phyloP scores from a whole-genome alignment of 2,888 invertebrate species.

The Epiblema foenella region DNA sequence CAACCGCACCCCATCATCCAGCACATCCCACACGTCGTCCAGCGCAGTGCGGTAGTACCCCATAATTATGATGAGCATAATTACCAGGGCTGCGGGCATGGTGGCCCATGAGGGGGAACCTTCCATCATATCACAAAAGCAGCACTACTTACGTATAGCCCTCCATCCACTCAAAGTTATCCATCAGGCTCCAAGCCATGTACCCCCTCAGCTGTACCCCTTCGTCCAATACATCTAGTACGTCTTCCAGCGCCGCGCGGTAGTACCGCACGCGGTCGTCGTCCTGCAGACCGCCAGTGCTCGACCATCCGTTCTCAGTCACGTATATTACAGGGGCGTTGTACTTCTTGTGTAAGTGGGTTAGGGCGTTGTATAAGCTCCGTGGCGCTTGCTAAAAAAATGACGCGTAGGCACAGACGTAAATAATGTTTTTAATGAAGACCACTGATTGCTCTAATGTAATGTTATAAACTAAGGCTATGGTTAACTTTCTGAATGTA shows the following conservation, averaged over 20 bases:
- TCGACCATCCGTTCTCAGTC: constrained; percentile 86
- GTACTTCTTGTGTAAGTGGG: constrained; percentile 77
- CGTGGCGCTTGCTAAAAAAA: constrained; percentile 73
- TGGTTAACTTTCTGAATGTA: too few species aligned
- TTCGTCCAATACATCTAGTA: constrained; percentile 73
- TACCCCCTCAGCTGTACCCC: constrained; percentile 81
- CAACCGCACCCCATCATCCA: constrained; percentile 77
- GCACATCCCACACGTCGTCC: constrained; percentile 68
- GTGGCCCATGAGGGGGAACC: too few species aligned
- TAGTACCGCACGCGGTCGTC: constrained; percentile 74
- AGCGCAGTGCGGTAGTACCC: constrained; percentile 73
- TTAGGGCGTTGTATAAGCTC: constrained; percentile 83
- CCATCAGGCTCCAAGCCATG: constrained; percentile 86
- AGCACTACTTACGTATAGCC: constrained; percentile 77
- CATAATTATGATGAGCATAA: too few species aligned
- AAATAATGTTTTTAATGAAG: too few species aligned
- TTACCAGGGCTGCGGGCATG: too few species aligned
- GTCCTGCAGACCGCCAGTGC: constrained; percentile 67
- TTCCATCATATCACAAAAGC: neutral
- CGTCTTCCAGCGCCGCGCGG: constrained; percentile 71
- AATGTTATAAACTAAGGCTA: too few species aligned
- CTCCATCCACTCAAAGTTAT: constrained; percentile 87
- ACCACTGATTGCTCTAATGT: too few species aligned
- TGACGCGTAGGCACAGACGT: neutral
- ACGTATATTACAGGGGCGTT: constrained; percentile 82